A percentile compares a stretch with the other conserved stretches of the same genome.
Evolutionary conservation across 1,140 invertebrate genomes (phyloP).

Genomic region (Pectinophora gossypiella): DNA sequence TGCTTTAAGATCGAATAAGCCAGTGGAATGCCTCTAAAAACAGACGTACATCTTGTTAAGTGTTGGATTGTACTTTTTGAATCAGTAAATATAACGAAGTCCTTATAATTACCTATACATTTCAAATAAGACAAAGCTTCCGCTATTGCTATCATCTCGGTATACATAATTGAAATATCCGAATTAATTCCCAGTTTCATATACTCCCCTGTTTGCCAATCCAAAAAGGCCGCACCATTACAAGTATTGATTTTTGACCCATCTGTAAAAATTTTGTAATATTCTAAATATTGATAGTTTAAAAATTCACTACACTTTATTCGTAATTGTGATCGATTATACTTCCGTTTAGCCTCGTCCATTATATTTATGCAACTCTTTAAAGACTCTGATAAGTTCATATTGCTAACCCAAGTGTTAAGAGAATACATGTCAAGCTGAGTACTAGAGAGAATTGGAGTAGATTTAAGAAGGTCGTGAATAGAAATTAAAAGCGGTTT

Average conservation of each 20-base stretch:
- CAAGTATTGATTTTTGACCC: background rate
- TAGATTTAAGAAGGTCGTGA: background rate
- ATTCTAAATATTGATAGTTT: background rate
- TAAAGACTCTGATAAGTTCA: background rate
- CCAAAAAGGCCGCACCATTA: background rate
- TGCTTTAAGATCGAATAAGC: constrained; percentile 2
- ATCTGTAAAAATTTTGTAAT: constrained; percentile 1
- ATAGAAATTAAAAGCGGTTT: no score
- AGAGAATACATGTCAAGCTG: background rate
- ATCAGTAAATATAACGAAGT: constrained; percentile 6
- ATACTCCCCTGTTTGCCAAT: background rate
- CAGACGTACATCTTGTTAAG: background rate
- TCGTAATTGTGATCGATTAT: background rate
- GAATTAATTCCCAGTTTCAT: background rate
- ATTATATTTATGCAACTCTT: background rate
- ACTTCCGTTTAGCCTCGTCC: background rate
- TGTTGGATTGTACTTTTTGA: constrained; percentile 6
- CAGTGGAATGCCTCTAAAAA: background rate
- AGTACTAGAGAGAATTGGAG: background rate
- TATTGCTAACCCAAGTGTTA: background rate
- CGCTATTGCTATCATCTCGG: constrained; percentile 2
- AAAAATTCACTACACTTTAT: background rate
- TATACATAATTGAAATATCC: constrained; percentile 5
- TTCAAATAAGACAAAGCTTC: constrained; percentile 2
- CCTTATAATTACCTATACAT: background rate